Base-by-base conservation (phyloP, 2,113 vertebrate species). In the Dermatemys mawii region DNA sequence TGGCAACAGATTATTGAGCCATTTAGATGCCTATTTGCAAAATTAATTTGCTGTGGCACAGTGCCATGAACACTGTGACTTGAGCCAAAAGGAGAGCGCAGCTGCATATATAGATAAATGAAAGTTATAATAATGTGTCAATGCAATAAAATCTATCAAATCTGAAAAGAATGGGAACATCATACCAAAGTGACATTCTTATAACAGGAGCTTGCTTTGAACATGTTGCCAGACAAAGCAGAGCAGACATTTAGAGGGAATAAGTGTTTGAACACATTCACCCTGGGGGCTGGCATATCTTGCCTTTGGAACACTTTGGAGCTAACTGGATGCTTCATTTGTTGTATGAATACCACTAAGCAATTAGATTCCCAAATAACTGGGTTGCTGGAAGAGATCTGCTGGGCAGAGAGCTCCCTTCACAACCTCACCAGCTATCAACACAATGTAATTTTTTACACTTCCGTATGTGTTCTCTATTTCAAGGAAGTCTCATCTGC, bases 101-200 rank as follows among this genome's bases (percentile, higher is more conserved):
- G 48, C 22, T 5, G 2, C 3, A 2, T 0, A 4, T 41, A n/a
- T 60, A 26, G n/a, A n/a, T n/a, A n/a, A 63, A 51, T 5, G 49
- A 26, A 26, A 49, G 41, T 75, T 57, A 35, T 2, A 32, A 24
- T 11, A 46, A 75, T 1, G 27, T 2, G 9, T 26, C 17, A 54
- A 75, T 0, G 9, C 38, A 54, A 78, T 0, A 1, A 41, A 5
- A 26, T n/a, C 35, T 11, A 50, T n/a, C 49, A 51, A 6, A 50
- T 50, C 6, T 53, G 67, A 73, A 84, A 73, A 10, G 24, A 67
- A 51, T 50, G 60, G 70, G 44, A 11, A 49, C 13, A 26, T 19
- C 73, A 63, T 51, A 38, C 11, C 73, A 60, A 19, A 22, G 44
- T 46, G 54, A 19, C 32, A 14, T 35, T 63, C 41, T 48, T 22